Evolutionary conservation across 2,113 vertebrate species (phyloP), one percentile per base, ranked within the genome.

Genomic region (Phylloscopus trochiloides): DNA sequence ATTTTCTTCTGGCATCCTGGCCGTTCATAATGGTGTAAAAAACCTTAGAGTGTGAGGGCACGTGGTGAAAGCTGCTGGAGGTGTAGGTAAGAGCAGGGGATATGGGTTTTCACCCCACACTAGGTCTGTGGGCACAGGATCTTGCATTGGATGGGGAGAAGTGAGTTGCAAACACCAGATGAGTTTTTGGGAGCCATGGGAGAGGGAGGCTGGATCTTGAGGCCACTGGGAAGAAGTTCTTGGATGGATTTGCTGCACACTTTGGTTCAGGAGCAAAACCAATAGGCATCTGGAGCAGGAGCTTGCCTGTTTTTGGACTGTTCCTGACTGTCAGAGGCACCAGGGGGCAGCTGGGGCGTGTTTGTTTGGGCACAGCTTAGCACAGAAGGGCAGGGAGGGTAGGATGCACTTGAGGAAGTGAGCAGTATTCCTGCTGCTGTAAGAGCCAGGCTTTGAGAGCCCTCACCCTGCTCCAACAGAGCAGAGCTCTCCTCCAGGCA

Each of bases 51-150:
- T 1, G 10, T 29, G 55, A 63, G 26, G 45, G 32, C 18, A 29
- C 0, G 0, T 17, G 45, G 34, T 48, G 72, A 36, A 45, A 57
- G 34, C 66, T 76, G 82, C 32, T 66, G 76, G 51, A 47, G 2
- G 10, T 47, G 63, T 12, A 3, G 38, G 4, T 38, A 1, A 24
- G 3, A 31, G 50, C 75, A 40, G 0, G 0, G 10, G 10, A 20
- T 2, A 0, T 10, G 81, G 12, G 12, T 36, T 26, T n/a, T 54
- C 59, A 54, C 47, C 74, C 66, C 31, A 42, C 22, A 3, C 5
- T 15, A 4, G 22, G 2, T 32, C 36, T 40, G 42, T 17, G 38
- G 36, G 7, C n/a, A 14, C 38, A 10, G 28, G 0, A 14, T 24
- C 61, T 71, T 40, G 9, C 10, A 2, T 4, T 21, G 26, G 31